Base-by-base conservation (phyloP, 1,140 invertebrate species). In the Harpegnathos saltator region DNA sequence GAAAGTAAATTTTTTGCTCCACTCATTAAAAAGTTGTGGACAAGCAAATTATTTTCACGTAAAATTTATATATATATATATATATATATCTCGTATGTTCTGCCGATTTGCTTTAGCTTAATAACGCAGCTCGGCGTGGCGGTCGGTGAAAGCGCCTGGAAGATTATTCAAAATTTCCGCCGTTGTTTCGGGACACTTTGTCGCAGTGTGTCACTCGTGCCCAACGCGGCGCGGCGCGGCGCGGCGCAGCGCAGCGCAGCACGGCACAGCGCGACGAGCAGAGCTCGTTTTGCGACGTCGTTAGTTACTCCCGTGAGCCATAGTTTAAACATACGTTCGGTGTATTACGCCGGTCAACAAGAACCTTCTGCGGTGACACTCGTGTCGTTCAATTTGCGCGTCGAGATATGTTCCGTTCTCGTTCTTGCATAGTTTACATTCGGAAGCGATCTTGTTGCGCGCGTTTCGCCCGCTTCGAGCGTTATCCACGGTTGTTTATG, bases 141-240 rank as follows among this genome's bases (percentile, higher is more conserved):
- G n/a, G n/a, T n/a, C n/a, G n/a, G n/a, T n/a, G n/a, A n/a, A n/a
- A n/a, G n/a, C n/a, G 50, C 24, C 50, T 63, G 22, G 14, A 59
- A 80, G 33, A 48, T 44, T 29, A 69, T n/a, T 69, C 17, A 11
- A 54, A 69, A 69, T 7, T 71, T 80, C n/a, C 17, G 11, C 14
- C 33, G 7, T 5, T 69, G 3, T 54, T n/a, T 38, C 0, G 38
- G 38, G 1, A 29, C n/a, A 26, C 22, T 65, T 65, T 44, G 3
- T 65, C 62, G 24, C 2, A 0, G n/a, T 14, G n/a, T 14, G 38
- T 48, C 38, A 11, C 48, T 80, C 12, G 22, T 80, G 26, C 1
- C 3, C 38, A 9, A 3, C 7, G 12, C 2, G 29, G 26, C 54
- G 29, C 0, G 9, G 50, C 54, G 12, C 2, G 29, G 26, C 54